Evolutionary conservation across 2,113 vertebrate genomes (phyloP).

Genomic region (Calonectris borealis): DNA sequence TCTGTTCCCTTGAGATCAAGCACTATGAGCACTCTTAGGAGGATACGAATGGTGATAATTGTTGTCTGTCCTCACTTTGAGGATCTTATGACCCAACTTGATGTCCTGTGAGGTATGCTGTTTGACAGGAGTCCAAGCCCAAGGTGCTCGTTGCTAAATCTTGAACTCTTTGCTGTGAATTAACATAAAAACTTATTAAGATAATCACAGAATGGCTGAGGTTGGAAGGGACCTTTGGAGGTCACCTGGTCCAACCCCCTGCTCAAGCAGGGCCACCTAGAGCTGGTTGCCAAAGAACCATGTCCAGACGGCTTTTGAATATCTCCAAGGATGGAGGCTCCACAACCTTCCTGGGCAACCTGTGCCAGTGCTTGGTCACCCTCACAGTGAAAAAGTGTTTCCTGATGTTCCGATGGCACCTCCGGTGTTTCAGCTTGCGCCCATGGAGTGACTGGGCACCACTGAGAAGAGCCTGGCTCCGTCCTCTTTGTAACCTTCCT

Average conservation of each 20-base stretch:
- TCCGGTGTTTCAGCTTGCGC: background rate
- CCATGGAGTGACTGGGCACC: background rate
- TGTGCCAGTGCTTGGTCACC: background rate
- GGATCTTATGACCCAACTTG: background rate
- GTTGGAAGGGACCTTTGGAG: background rate
- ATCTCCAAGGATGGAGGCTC: background rate
- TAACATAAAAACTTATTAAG: background rate
- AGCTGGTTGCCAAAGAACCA: background rate
- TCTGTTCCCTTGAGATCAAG: background rate
- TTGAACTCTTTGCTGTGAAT: background rate
- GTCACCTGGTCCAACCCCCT: background rate
- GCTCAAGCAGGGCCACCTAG: background rate
- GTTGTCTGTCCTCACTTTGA: background rate
- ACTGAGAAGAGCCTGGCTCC: background rate
- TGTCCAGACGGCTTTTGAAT: background rate
- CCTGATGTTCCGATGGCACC: background rate
- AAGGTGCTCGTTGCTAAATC: background rate
- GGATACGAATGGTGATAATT: background rate
- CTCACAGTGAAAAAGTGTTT: background rate
- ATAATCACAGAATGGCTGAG: background rate
- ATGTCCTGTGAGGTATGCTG: background rate
- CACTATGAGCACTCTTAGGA: background rate
- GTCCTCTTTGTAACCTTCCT: background rate
- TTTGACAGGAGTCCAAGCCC: background rate
- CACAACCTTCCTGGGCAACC: background rate